phyloP scores from a whole-genome alignment of 2,797 vertebrate genomes.

The Neosilurus hyrtlii region DNA sequence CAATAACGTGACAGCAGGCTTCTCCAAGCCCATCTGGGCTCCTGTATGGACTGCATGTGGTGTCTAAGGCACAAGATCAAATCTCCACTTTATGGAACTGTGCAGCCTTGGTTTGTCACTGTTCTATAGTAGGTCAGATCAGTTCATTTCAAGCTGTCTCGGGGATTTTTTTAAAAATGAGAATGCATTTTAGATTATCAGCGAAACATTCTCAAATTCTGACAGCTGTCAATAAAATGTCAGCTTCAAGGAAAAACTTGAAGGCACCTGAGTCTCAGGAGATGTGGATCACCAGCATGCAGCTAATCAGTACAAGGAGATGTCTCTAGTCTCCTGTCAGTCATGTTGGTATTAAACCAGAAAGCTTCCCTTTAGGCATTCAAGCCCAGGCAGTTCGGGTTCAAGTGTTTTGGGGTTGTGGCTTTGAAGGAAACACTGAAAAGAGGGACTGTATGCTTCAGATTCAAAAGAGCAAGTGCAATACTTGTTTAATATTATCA shows the following conservation, averaged over 20 bases:
- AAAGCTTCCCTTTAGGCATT: background rate
- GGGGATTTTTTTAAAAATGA: background rate
- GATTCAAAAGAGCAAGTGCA: background rate
- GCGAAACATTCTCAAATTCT: background rate
- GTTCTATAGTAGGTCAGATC: conserved; percentile 39
- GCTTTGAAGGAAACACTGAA: background rate
- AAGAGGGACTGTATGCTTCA: background rate
- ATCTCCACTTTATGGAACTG: conserved; percentile 10
- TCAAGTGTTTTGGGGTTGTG: background rate
- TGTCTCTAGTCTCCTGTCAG: background rate
- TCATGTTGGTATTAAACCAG: background rate
- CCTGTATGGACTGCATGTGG: conserved; percentile 33
- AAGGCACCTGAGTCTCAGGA: background rate
- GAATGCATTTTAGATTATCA: background rate
- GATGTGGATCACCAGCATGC: conserved; percentile 2
- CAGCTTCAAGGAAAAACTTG: background rate
- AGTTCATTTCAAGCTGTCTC: background rate
- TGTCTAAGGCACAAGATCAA: conserved; percentile 42
- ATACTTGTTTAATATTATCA: background rate
- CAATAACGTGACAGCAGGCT: conserved; percentile 29
- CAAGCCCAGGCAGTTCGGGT: background rate
- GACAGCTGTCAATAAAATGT: conserved; percentile 1
- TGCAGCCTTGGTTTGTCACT: conserved; percentile 30
- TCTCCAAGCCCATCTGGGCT: conserved; percentile 4
- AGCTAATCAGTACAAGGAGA: conserved; percentile 17